Evolutionary conservation across 1,140 invertebrate species (phyloP).

Genomic region (Panagrolaimus sp.): DNA sequence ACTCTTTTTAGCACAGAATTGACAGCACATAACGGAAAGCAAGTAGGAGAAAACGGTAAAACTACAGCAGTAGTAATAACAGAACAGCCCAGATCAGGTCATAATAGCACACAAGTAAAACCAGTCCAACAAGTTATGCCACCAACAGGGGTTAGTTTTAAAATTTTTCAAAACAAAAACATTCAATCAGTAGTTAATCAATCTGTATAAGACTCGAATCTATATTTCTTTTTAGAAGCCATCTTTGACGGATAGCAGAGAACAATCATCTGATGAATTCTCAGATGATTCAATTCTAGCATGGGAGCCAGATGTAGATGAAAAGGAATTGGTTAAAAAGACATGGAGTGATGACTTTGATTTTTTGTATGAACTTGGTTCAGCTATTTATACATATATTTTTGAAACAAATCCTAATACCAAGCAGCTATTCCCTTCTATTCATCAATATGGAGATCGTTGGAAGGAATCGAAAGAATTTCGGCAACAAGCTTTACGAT

Average conservation of each 20-base stretch:
- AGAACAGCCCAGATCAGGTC: too few relatives aligned
- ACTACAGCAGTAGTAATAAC: too few relatives aligned
- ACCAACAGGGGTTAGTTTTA: too few relatives aligned
- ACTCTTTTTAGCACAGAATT: too few relatives aligned
- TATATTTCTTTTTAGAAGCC: background rate
- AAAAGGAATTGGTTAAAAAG: constrained; percentile 50
- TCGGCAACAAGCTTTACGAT: constrained; percentile 50
- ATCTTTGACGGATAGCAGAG: background rate
- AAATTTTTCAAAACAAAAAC: too few relatives aligned
- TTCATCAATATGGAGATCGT: constrained; percentile 47
- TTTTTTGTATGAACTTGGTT: constrained; percentile 52
- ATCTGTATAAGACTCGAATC: too few relatives aligned
- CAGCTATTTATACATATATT: constrained; percentile 51
- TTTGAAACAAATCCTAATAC: constrained; percentile 52
- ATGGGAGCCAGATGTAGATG: constrained; percentile 38
- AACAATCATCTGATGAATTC: constrained; percentile 13
- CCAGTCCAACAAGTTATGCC: too few relatives aligned
- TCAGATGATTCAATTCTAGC: constrained; percentile 12
- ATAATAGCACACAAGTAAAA: too few relatives aligned
- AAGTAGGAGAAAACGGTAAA: too few relatives aligned
- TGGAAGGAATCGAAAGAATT: constrained; percentile 51
- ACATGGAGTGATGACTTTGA: constrained; percentile 58
- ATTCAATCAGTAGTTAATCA: too few relatives aligned
- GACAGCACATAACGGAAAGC: too few relatives aligned
- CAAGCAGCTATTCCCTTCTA: constrained; percentile 51